Evolutionary conservation across 2,888 invertebrate genomes (phyloP).

Genomic region (Patella caerulea): DNA sequence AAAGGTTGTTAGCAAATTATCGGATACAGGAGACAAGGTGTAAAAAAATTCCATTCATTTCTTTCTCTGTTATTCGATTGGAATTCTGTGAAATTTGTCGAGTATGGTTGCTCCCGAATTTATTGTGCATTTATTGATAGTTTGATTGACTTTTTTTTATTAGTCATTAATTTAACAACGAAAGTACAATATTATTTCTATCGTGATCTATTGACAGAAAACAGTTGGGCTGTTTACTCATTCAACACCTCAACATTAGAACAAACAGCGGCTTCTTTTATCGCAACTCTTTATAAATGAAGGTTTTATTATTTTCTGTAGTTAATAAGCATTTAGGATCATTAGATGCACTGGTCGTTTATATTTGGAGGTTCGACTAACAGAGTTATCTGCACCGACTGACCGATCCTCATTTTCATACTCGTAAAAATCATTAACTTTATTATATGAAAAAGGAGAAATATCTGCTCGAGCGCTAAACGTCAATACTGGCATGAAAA

Average conservation of each 20-base stretch:
- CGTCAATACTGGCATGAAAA: too few species aligned
- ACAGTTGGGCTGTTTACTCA: neutral
- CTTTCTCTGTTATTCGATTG: too few species aligned
- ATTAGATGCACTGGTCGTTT: neutral
- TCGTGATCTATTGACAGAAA: neutral
- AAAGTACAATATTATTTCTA: conserved; percentile 3
- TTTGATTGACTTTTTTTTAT: neutral
- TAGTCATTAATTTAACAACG: neutral
- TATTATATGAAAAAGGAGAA: too few species aligned
- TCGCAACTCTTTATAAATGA: neutral
- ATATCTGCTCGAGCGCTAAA: too few species aligned
- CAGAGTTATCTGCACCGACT: neutral
- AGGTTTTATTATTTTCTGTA: neutral
- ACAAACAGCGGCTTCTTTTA: conserved; percentile 7
- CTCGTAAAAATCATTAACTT: too few species aligned
- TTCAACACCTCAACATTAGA: neutral
- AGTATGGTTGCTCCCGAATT: too few species aligned
- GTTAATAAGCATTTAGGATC: conserved; percentile 8
- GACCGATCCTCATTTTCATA: neutral
- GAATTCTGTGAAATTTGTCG: too few species aligned
- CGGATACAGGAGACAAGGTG: too few species aligned
- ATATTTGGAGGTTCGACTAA: neutral
- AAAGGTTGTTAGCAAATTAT: too few species aligned
- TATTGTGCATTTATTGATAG: too few species aligned
- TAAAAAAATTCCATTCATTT: too few species aligned